Base-by-base conservation (phyloP, 2,113 vertebrate species). In the Leucoraja erinaceus region DNA sequence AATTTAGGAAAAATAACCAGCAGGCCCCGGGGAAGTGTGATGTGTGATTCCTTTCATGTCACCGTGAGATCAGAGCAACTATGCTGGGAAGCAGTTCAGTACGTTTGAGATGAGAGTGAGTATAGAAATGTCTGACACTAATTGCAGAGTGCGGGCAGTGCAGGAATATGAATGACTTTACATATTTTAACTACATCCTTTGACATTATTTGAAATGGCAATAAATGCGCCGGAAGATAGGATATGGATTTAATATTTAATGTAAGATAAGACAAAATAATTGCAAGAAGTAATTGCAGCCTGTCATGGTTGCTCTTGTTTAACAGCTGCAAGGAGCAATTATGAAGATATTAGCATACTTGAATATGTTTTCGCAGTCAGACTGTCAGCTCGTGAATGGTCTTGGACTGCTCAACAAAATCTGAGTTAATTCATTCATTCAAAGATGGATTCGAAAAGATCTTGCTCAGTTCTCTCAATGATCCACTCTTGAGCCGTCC, bases 211-310 rank as follows among this genome's bases (percentile, higher is more conserved):
- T 77, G 75, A 77, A 77, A 33, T 31, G n/a, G 31, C n/a, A 3
- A 10, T 77, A 77, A 77, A 77, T 77, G n/a, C 33, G 75, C 31
- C n/a, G 75, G 75, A 77, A 77, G 75, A 77, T n/a, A 77, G 75
- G n/a, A 77, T 31, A 77, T 11, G 31, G 11, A 8, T 77, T 77
- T 77, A 77, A 77, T 77, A 77, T 77, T 77, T 77, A 77, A 77
- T 77, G 31, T 77, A 77, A 77, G 75, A 77, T 77, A 77, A 77
- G 28, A 77, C n/a, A n/a, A 77, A 77, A 77, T 77, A 77, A 77
- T 77, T 77, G n/a, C n/a, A 77, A 77, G 75, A 77, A 77, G 31
- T 77, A 77, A 77, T 77, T 77, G 31, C 31, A 77, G 10, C 31
- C n/a, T 77, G 75, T 77, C 75, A 16, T 33, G 75, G 75, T 31